Percentiles rank a stretch among this genome's conserved stretches.
Evolutionary conservation across 2,797 vertebrate genomes (phyloP).

Genomic region (Tamandua tetradactyla): DNA sequence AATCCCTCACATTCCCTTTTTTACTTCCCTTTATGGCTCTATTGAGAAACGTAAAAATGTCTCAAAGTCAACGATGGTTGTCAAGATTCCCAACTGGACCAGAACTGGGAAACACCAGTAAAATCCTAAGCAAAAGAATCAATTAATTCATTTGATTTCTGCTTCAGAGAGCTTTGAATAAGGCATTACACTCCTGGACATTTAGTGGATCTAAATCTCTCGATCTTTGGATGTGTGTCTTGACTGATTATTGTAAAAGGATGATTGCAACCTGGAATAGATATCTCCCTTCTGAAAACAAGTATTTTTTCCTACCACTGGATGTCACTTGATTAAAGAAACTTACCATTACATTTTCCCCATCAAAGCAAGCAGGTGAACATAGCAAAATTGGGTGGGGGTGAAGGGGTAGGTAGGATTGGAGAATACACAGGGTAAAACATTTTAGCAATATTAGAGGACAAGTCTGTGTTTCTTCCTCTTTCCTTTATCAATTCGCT

Average conservation of each 20-base stretch:
- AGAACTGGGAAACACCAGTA: background rate
- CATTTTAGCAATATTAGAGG: background rate
- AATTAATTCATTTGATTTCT: background rate
- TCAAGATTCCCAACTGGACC: background rate
- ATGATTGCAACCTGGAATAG: background rate
- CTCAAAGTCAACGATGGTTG: background rate
- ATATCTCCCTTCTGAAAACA: background rate
- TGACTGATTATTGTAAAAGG: conserved; percentile 33
- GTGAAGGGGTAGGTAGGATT: background rate
- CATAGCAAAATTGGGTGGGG: background rate
- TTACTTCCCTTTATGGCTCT: background rate
- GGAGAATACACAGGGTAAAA: background rate
- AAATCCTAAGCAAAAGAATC: conserved; percentile 11
- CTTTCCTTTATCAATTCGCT: background rate
- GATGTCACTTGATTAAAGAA: background rate
- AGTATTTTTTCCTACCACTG: background rate
- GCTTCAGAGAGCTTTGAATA: background rate
- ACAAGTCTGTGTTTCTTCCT: background rate
- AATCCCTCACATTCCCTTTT: background rate
- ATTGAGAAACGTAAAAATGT: background rate
- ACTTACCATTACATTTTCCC: background rate
- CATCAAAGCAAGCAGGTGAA: background rate
- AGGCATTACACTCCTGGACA: too few species aligned
- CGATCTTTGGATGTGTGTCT: background rate
- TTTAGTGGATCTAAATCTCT: background rate